Evolutionary conservation across 2,888 invertebrate species (phyloP).

Genomic region (Tiliacea aurago): DNA sequence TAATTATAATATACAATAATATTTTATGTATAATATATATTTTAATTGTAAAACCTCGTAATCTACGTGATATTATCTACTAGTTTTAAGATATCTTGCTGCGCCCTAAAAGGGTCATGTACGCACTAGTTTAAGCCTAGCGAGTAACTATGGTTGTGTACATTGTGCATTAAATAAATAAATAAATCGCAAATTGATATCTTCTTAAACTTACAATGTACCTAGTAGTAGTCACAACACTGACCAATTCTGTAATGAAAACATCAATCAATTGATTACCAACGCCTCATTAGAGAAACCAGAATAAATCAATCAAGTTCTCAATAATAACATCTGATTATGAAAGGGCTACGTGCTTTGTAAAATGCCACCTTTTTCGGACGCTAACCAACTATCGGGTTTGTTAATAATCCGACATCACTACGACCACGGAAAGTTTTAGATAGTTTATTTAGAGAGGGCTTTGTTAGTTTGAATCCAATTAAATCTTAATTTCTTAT

Average conservation of each 20-base stretch:
- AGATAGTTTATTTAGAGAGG: slow-evolving; percentile 21
- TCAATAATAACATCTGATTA: background rate
- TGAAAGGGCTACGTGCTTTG: background rate
- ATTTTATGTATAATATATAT: no score
- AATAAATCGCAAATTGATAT: background rate
- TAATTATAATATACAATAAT: no score
- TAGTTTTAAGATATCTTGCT: no score
- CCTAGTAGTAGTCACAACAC: background rate
- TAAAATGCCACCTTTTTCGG: background rate
- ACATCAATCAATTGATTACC: slow-evolving; percentile 20
- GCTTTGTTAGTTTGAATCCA: background rate
- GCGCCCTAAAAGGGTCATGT: no score
- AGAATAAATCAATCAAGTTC: slow-evolving; percentile 1
- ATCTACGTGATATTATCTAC: no score
- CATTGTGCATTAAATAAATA: no score
- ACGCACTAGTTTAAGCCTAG: no score
- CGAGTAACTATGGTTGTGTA: no score
- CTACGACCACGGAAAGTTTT: slow-evolving; percentile 22
- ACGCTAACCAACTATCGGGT: background rate
- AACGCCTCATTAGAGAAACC: background rate
- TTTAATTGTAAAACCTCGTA: no score
- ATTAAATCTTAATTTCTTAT: slow-evolving; percentile 22
- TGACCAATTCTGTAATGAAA: background rate
- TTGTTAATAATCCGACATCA: slow-evolving; percentile 39
- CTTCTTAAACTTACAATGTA: background rate